Base-by-base conservation (phyloP, 2,888 invertebrate species). In the Rotaria magnacalcarata region DNA sequence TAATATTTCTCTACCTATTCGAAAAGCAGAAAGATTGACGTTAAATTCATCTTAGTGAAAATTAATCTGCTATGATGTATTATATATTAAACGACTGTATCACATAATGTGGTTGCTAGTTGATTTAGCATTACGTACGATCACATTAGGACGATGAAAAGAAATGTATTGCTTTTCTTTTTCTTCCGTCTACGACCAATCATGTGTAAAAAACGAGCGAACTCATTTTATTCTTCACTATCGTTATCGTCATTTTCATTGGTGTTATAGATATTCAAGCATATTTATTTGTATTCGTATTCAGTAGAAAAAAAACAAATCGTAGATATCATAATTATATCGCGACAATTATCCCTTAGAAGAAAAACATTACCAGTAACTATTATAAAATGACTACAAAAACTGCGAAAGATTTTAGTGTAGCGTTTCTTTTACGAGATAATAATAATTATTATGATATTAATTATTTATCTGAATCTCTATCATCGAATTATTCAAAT, bases 401-500 rank as follows among this genome's bases (percentile, higher is more conserved):
- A 80, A 47, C 43, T 10, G 47, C 43, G 24, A 80, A 80, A 80
- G 75, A 80, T 41, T 80, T 80, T 47, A 80, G 75, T 43, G 75
- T 80, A 21, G 75, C 75, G 10, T 80, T 80, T 80, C 47, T 80
- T 24, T 80, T 80, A 21, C 41, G 75, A 43, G 47, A 80, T 80
- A 80, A 80, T 43, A 80, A 43, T 80, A 7, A 80, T 8, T 21
- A 43, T 47, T 11, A 80, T 47, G 27, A 43, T 10, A 4, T 43
- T 24, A 47, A 21, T 43, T 80, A 41, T 80, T 27, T 27, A 67
- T 27, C 27, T 1, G 27, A 67, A 19, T 80, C 75, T 24, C n/a
- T 16, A 52, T 52, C 16, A 14, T 52, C 52, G 3, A 52, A 52
- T 34, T 2, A 34, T 52, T 52, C 52, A 3, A 52, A 52, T 52